phyloP scores from a whole-genome alignment of 2,888 invertebrate species.

The Coelinius sp. region DNA sequence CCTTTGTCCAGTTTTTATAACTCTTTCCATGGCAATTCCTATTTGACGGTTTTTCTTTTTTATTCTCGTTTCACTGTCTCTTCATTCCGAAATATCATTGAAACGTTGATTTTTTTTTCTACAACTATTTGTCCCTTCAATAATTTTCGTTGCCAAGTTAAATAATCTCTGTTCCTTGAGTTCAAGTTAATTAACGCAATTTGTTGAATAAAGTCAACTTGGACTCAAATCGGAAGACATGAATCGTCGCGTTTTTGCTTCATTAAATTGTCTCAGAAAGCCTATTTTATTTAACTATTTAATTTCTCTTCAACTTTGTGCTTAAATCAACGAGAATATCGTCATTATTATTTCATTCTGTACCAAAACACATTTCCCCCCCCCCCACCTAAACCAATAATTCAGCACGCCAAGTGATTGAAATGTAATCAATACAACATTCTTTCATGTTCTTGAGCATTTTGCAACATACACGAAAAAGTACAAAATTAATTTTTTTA shows the following conservation, averaged over 20 bases:
- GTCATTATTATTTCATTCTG: constrained; percentile 26
- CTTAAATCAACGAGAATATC: no score
- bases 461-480: constrained; percentile 67
- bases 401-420: constrained; percentile 25
- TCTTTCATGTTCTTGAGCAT: constrained; percentile 65
- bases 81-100: background rate
- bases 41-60: constrained; percentile 35
- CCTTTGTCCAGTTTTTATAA: background rate
- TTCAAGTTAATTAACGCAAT: background rate
- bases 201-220: constrained; percentile 12
- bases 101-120: constrained; percentile 16
- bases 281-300: constrained; percentile 2
- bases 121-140: constrained; percentile 34
- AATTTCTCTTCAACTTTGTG: constrained; percentile 22
- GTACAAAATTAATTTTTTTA: constrained; percentile 68
- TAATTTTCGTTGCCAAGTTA: constrained; percentile 18
- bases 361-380: constrained; percentile 37
- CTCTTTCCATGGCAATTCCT: constrained; percentile 27
- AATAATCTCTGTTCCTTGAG: background rate
- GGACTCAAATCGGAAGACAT: constrained; percentile 22
- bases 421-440: constrained; percentile 40
- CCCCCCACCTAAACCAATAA: background rate
- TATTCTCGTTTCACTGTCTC: constrained; percentile 22
- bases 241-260: constrained; percentile 25
- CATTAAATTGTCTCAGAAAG: constrained; percentile 26